These are phyloP conservation scores for Distichodus sexfasciatus DNA, from an alignment of 2,797 vertebrate species.

Conservation along the genomic window DNA sequence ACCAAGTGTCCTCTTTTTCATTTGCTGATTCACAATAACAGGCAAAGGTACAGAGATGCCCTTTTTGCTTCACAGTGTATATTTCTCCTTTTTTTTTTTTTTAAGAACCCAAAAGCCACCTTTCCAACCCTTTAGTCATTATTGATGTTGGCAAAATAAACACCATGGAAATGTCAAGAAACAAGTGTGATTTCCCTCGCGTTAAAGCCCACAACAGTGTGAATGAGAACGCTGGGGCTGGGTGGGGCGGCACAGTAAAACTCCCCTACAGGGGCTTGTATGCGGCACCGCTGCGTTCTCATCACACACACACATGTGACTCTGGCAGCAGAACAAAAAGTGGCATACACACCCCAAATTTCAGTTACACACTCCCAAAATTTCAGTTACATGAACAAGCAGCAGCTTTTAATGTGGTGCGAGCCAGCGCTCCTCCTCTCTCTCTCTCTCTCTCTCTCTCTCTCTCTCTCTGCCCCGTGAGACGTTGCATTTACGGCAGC, in stretches of 20 bases:
- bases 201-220: constrained; percentile 1
- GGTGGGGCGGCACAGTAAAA: constrained; percentile 14
- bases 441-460: no score
- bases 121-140: not conserved
- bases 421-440: constrained; percentile 43
- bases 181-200: constrained; percentile 13
- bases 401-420: constrained; percentile 38
- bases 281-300: not conserved
- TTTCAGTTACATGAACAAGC: not conserved
- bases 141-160: not conserved
- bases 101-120: not conserved
- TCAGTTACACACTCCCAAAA: not conserved
- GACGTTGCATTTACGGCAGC: constrained; percentile 63
- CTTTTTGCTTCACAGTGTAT: no score
- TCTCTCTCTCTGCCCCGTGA: constrained; percentile 46
- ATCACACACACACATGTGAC: constrained; percentile 4
- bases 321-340: constrained; percentile 20
- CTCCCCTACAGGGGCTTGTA: not conserved
- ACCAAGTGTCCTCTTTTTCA: no score
- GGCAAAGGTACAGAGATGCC: no score
- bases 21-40: no score
- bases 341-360: constrained; percentile 16
- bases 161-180: constrained; percentile 5
- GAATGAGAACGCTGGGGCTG: not conserved
- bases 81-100: no score